A percentile compares a stretch with the other conserved stretches of the same genome.
phyloP scores from a whole-genome alignment of 2,113 vertebrate species.

The Aegotheles bennettii region DNA sequence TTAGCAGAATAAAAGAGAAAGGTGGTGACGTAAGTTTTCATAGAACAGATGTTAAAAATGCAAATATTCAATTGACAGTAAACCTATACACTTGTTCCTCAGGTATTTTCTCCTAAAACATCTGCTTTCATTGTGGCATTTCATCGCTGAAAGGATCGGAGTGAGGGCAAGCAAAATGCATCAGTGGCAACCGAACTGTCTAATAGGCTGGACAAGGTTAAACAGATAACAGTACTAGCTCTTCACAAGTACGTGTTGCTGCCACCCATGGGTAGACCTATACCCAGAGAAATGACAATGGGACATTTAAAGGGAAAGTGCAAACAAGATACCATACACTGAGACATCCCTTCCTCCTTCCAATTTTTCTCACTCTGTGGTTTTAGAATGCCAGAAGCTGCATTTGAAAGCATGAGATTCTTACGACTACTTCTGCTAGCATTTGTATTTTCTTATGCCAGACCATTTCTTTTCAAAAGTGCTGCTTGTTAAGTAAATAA shows the following conservation, averaged over 20 bases:
- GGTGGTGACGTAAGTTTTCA: neutral
- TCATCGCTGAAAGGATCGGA: neutral
- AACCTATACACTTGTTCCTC: neutral
- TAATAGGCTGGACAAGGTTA: neutral
- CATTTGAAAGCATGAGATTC: neutral
- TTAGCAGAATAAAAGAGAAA: neutral
- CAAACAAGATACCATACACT: neutral
- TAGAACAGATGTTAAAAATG: neutral
- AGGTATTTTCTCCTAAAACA: neutral
- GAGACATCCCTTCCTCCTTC: neutral
- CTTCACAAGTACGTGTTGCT: neutral
- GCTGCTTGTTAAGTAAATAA: slow-evolving; percentile 17
- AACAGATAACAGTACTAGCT: neutral
- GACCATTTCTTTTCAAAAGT: neutral
- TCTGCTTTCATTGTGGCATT: neutral
- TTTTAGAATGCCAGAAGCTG: neutral
- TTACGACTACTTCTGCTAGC: neutral
- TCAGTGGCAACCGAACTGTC: neutral
- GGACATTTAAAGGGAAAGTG: neutral
- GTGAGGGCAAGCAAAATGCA: neutral
- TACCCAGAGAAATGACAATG: neutral
- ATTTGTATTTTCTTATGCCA: neutral
- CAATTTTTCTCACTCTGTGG: neutral
- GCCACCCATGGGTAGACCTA: neutral
- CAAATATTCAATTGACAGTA: neutral